Evolutionary conservation across 2,888 invertebrate genomes (phyloP).

Genomic region (Bugulina stolonifera): DNA sequence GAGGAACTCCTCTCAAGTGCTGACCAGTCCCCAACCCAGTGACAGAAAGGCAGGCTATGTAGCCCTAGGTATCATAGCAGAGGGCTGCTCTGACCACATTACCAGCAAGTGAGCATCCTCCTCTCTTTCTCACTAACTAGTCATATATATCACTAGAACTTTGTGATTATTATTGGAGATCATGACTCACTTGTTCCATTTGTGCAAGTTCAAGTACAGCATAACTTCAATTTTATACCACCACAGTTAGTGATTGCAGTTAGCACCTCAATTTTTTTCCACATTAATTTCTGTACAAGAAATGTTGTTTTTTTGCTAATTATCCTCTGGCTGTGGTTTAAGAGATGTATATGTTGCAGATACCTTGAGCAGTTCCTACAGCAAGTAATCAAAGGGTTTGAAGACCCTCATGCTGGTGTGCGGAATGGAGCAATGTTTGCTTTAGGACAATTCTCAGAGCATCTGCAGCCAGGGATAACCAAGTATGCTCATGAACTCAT

Average conservation of each 20-base stretch:
- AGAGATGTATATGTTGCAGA: too few relatives aligned
- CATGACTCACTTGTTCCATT: too few relatives aligned
- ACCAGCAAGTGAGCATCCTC: conserved; percentile 58
- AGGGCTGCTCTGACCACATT: conserved; percentile 72
- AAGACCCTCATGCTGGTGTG: conserved; percentile 62
- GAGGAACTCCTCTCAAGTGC: conserved; percentile 50
- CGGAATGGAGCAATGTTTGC: conserved; percentile 72
- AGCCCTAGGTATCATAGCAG: conserved; percentile 68
- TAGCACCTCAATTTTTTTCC: too few relatives aligned
- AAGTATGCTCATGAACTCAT: conserved; percentile 66
- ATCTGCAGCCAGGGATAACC: conserved; percentile 72
- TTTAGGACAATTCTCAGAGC: conserved; percentile 73
- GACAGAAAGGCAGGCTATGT: conserved; percentile 68
- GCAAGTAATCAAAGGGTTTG: conserved; percentile 67
- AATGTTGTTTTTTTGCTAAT: too few relatives aligned
- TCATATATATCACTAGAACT: too few relatives aligned
- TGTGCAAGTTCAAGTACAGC: too few relatives aligned
- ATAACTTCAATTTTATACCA: too few relatives aligned
- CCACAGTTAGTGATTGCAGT: too few relatives aligned
- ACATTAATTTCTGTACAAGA: too few relatives aligned
- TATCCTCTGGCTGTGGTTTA: too few relatives aligned
- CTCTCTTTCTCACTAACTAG: background rate
- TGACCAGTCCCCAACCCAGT: conserved; percentile 61
- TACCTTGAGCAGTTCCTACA: conserved; percentile 64
- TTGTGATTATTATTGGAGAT: too few relatives aligned